Base-by-base conservation (phyloP, 2,113 vertebrate species). In the Rhabdornis inornatus region DNA sequence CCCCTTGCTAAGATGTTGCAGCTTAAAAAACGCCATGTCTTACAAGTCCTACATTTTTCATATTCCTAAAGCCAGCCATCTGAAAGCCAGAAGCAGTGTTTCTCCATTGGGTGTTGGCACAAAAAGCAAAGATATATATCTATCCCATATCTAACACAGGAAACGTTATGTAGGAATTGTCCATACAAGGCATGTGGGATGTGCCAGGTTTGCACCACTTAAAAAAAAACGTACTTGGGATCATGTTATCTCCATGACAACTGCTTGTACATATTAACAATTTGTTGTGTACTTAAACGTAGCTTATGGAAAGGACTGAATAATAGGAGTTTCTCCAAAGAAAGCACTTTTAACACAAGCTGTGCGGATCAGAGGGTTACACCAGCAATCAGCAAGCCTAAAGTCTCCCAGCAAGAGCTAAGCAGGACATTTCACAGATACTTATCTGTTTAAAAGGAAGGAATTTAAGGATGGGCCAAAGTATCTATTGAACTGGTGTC, bases 171-270 rank as follows among this genome's bases (percentile, higher is more conserved):
- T 27, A 28, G 87, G 59, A 89, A 85, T 76, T 72, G 35, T 22
- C 71, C 56, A 13, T 42, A 55, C 21, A n/a, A 94, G 71, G 90
- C 66, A 88, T 0, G n/a, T 47, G 44, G 68, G 81, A 82, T 37
- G 42, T 83, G 68, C 83, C 61, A 86, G 56, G 25, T 88, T 64
- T 77, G 75, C 85, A 31, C 50, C 31, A 68, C 33, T 92, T 66
- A 63, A 28, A 80, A 76, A 76, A 74, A 66, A 89, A 71, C 3
- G 2, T 70, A 30, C 28, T 52, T 57, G 52, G 44, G 69, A 72
- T 83, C 69, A 44, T 42, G 83, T 77, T 85, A 92, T 96, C 76
- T 87, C 95, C 92, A 97, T 94, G 94, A 90, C 95, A 90, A 96
- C 95, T 70, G 75, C 59, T 88, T 88, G 77, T 55, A 65, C 19